These are phyloP conservation scores for Lithophane socia DNA, from an alignment of 2,888 invertebrate genomes.

Conservation along the genomic window DNA sequence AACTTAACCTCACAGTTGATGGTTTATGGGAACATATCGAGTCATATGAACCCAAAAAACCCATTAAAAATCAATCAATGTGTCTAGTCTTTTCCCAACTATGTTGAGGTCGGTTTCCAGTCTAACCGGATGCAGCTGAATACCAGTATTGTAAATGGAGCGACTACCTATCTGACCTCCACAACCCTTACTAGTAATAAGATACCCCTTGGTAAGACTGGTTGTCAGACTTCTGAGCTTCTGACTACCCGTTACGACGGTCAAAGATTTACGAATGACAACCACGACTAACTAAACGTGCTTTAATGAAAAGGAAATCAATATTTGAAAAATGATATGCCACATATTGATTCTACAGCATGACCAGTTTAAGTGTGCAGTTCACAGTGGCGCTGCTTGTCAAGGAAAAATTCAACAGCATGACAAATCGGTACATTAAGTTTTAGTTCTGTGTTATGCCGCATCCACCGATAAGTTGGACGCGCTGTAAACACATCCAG, in stretches of 20 bases:
- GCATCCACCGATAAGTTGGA: no score
- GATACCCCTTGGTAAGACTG: not conserved
- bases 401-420: no score
- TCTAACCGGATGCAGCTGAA: not conserved
- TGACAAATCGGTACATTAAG: no score
- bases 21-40: not conserved
- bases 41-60: not conserved
- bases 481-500: not conserved
- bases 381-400: no score
- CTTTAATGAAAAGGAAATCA: not conserved
- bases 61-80: not conserved
- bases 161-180: not conserved
- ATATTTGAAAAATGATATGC: not conserved
- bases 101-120: not conserved
- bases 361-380: no score
- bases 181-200: not conserved
- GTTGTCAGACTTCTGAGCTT: not conserved
- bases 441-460: no score
- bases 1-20: not conserved
- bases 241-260: not conserved
- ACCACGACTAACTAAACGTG: not conserved
- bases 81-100: not conserved
- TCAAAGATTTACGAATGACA: not conserved
- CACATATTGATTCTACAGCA: not conserved
- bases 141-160: not conserved